Percentiles rank a stretch among this genome's conserved stretches.
Evolutionary conservation across 2,113 vertebrate genomes (phyloP).

Genomic region (Xenotilapia caudafasciata): DNA sequence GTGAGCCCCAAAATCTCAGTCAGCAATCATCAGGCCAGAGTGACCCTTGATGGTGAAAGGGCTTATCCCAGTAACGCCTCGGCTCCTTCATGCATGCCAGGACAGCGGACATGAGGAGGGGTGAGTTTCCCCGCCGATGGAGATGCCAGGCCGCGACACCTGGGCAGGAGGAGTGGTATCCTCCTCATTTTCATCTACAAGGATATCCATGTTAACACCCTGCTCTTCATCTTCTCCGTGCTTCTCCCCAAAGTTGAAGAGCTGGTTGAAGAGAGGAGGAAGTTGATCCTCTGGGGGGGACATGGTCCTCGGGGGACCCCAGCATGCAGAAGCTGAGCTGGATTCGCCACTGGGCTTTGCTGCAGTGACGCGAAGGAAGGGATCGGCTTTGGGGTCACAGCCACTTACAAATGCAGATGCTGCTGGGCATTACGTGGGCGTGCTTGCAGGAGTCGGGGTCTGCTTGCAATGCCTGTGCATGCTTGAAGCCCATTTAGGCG

Average conservation of each 20-base stretch:
- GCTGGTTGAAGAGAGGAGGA: not conserved
- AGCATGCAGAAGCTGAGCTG: not conserved
- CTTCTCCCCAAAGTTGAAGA: not conserved
- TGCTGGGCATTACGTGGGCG: not conserved
- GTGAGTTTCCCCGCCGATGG: fast-evolving
- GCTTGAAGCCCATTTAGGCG: not conserved
- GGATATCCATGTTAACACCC: not conserved
- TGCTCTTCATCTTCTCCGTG: not conserved
- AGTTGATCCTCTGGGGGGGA: fast-evolving
- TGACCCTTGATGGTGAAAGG: not conserved
- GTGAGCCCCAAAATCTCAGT: not conserved
- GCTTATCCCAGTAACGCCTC: not conserved
- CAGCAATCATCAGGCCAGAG: not conserved
- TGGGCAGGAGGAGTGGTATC: fast-evolving
- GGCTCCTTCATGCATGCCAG: not conserved
- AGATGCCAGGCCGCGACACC: fast-evolving
- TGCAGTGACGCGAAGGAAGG: not conserved
- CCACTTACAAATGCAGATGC: not conserved
- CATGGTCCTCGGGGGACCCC: not conserved
- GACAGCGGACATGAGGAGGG: not conserved
- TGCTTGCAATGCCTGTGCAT: not conserved
- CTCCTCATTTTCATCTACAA: not conserved
- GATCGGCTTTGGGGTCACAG: not conserved
- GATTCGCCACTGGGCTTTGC: not conserved
- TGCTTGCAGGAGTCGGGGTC: not conserved